phyloP scores from a whole-genome alignment of 2,113 vertebrate species.

The Callospermophilus lateralis region DNA sequence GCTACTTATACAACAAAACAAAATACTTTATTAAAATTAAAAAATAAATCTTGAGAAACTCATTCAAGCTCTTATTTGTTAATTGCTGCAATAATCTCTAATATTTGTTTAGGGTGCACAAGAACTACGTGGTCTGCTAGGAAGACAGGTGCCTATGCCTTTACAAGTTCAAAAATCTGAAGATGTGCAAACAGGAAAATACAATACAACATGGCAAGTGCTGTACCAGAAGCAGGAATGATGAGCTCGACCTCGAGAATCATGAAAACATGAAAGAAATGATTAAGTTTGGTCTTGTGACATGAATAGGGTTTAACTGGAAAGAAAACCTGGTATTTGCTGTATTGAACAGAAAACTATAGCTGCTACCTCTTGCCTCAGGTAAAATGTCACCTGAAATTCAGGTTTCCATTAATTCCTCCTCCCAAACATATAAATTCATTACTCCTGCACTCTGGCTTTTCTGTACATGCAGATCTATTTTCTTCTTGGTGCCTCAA shows the following conservation, averaged over 20 bases:
- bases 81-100: not conserved
- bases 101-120: not conserved
- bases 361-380: not conserved
- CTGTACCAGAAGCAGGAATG: not conserved
- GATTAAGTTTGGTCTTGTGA: not conserved
- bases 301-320: not conserved
- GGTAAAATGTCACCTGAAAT: not conserved
- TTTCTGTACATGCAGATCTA: not conserved
- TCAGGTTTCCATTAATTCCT: not conserved
- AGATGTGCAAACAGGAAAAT: not conserved
- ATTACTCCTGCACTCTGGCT: not conserved
- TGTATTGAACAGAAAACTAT: not conserved
- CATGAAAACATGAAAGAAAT: not conserved
- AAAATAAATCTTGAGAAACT: not conserved
- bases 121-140: not conserved
- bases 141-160: not conserved
- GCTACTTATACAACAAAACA: constrained; percentile 3
- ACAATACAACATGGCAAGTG: not conserved
- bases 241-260: not conserved
- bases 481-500: constrained; percentile 27
- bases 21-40: constrained; percentile 6
- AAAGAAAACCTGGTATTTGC: not conserved
- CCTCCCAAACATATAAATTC: not conserved
- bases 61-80: not conserved
- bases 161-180: not conserved